Evolutionary conservation across 2,797 vertebrate genomes (phyloP).

Genomic region (Sebastolobus alascanus): DNA sequence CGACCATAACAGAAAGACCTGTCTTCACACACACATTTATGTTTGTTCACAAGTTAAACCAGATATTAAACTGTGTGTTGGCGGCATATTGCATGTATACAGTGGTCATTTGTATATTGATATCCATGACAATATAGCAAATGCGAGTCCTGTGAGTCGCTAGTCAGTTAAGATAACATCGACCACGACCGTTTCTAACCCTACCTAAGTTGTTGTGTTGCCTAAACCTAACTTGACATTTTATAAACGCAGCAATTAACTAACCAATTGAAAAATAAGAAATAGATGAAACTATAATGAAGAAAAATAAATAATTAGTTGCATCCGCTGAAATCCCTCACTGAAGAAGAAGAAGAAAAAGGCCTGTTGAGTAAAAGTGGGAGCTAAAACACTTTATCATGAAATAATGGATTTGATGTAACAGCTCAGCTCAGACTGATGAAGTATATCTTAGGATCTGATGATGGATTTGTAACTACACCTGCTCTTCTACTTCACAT

Average conservation of each 20-base stretch:
- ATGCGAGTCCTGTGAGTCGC: background rate
- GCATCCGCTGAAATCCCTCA: background rate
- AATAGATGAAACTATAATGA: background rate
- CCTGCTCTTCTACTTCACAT: conserved; percentile 43
- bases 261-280: background rate
- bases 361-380: background rate
- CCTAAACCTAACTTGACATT: no score
- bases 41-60: no score
- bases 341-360: background rate
- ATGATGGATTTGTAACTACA: conserved; percentile 48
- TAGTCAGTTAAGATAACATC: no score
- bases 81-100: no score
- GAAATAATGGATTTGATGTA: conserved; percentile 19
- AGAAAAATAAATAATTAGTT: background rate
- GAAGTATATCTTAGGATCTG: conserved; percentile 26
- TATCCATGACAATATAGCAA: background rate
- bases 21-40: no score
- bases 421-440: conserved; percentile 28
- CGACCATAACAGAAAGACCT: background rate
- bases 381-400: conserved; percentile 17
- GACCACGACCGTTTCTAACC: no score
- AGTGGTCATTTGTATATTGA: background rate
- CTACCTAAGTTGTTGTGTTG: no score
- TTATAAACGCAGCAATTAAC: background rate
- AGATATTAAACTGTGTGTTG: no score